phyloP scores from a whole-genome alignment of 37 sponge, comb jelly and placozoan genomes.

The Spongilla lacustris region DNA sequence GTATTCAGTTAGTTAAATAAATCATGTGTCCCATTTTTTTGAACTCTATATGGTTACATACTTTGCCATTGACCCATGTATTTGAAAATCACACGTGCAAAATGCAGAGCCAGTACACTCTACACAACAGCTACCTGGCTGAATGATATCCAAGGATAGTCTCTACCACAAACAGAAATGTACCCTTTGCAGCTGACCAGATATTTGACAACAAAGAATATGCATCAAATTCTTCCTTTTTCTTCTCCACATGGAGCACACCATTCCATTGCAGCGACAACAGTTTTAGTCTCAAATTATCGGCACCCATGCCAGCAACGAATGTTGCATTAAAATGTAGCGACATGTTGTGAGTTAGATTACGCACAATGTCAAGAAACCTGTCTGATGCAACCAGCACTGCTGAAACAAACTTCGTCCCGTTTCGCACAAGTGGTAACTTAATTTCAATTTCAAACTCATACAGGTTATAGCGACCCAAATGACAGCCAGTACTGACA shows the following conservation, averaged over 20 bases:
- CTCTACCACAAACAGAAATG: neutral
- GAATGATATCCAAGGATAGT: neutral
- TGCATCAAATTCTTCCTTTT: neutral
- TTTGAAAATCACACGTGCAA: too few species aligned
- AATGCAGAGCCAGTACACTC: too few species aligned
- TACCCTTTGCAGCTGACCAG: neutral
- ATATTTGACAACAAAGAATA: neutral
- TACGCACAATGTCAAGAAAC: slow-evolving; percentile 8
- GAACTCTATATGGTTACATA: too few species aligned
- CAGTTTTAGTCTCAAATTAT: slow-evolving; percentile 12
- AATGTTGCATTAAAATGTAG: slow-evolving; percentile 63
- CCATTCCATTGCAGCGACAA: neutral
- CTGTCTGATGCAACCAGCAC: slow-evolving; percentile 4
- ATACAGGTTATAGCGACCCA: slow-evolving; percentile 28
- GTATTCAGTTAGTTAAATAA: too few species aligned
- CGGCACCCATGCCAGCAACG: slow-evolving; percentile 46
- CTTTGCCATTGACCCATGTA: too few species aligned
- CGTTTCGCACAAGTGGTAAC: neutral
- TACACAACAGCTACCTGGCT: too few species aligned
- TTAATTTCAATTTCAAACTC: slow-evolving; percentile 19
- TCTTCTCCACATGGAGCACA: neutral
- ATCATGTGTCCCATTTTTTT: too few species aligned
- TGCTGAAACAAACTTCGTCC: neutral
- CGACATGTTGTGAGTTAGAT: neutral
- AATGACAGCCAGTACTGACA: slow-evolving; percentile 43